Base-by-base conservation (phyloP, 2,888 invertebrate genomes). In the Aphidius colemani region DNA sequence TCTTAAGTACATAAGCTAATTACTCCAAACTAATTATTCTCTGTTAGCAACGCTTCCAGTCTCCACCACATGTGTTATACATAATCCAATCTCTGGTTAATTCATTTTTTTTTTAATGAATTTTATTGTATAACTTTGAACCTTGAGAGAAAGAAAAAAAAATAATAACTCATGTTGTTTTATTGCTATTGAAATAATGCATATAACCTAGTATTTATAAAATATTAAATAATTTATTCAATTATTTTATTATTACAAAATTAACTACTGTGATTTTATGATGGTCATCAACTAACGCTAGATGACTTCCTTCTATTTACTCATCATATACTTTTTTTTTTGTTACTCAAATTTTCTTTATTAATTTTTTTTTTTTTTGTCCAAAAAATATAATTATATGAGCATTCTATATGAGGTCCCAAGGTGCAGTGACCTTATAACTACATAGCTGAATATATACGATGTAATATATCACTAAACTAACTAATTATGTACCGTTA, bases 11-110 rank as follows among this genome's bases (percentile, higher is more conserved):
- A 66, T 65, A 63, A 69, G 67, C 72, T 78, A 77, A 78, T 78
- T 78, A 75, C 72, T 72, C 71, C 72, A 78, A 76, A 77, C 73
- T 75, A 78, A 78, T 78, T 78, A 78, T 69, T 71, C 72, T 73
- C 68, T 71, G 74, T 75, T 76, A 72, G 70, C 70, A 67, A 63
- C 67, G 69, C 68, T 49, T 49, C 46, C 61, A 56, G 55, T 57
- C 45, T 46, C 46, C 46, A 43, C 41, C 64, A 40, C 44, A 48
- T 43, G 41, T 55, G 43, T 41, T 43, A 46, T 43, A 50, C 40
- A 59, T 11, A 30, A 50, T 18, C 56, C 44, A 43, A 45, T 60
- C 11, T 60, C 10, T 11, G 11, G 11, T 11, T 13, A 13, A 43
- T 40, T 58, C 30, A 53, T 45, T 53, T 45, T 11, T 51, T 53